phyloP scores from a whole-genome alignment of 2,888 invertebrate species.

The Drosophila histrio region DNA sequence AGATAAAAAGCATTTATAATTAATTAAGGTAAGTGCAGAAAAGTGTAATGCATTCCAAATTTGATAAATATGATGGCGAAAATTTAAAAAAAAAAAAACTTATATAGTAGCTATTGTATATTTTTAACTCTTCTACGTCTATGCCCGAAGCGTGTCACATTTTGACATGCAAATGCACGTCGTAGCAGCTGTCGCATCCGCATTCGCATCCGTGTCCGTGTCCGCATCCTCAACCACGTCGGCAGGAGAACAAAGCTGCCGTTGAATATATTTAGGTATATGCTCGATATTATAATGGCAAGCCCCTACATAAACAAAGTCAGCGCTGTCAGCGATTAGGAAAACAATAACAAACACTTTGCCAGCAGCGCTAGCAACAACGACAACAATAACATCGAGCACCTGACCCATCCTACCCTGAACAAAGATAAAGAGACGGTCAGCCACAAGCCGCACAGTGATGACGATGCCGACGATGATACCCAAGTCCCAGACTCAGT shows the following conservation, averaged over 20 bases:
- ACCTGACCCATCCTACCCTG: slow-evolving; percentile 6
- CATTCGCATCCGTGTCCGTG: neutral
- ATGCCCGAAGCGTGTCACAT: slow-evolving; percentile 3
- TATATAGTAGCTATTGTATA: neutral
- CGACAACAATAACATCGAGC: slow-evolving; percentile 6
- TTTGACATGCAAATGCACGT: slow-evolving; percentile 62
- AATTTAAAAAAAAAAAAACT: no score
- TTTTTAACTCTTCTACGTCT: neutral
- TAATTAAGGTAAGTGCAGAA: neutral
- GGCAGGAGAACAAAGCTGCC: neutral
- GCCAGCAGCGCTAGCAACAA: slow-evolving; percentile 38
- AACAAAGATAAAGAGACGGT: slow-evolving; percentile 45
- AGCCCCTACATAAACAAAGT: slow-evolving; percentile 52
- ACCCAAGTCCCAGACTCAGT: slow-evolving; percentile 18
- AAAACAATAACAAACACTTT: slow-evolving; percentile 69
- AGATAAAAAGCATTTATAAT: slow-evolving; percentile 2
- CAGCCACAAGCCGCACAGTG: slow-evolving; percentile 51
- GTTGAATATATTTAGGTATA: slow-evolving; percentile 16
- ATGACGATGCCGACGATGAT: slow-evolving; percentile 40
- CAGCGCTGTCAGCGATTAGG: slow-evolving; percentile 68
- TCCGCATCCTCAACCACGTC: neutral
- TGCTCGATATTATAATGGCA: slow-evolving; percentile 47
- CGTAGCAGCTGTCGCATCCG: slow-evolving; percentile 21
- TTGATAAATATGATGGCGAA: neutral
- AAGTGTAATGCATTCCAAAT: slow-evolving; percentile 1